Percentiles rank a stretch among this genome's conserved stretches.
Evolutionary conservation across 2,113 vertebrate species (phyloP).

Genomic region (Scolopax mira): DNA sequence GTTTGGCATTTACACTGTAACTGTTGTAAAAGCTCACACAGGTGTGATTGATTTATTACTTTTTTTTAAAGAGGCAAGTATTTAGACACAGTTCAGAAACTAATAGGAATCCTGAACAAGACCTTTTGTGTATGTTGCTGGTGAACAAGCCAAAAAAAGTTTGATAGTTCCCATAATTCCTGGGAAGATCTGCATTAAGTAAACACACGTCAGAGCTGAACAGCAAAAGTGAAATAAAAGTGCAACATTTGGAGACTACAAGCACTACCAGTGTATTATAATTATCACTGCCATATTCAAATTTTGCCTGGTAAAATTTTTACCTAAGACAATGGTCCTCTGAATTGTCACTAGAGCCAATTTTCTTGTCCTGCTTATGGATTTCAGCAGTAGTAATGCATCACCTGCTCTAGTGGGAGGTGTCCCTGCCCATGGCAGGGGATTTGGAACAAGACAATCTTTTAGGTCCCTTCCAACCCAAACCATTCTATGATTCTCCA

Average conservation of each 20-base stretch:
- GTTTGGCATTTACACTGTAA: not conserved
- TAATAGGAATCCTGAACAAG: not conserved
- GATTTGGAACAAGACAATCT: too few species aligned
- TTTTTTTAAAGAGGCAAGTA: not conserved
- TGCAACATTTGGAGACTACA: fast-evolving
- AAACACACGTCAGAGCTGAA: not conserved
- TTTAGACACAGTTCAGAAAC: not conserved
- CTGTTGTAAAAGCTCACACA: not conserved
- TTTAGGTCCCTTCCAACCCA: too few species aligned
- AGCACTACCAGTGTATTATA: not conserved
- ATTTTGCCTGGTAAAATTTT: not conserved
- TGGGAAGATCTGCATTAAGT: not conserved
- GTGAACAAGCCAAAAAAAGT: not conserved
- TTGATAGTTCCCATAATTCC: not conserved
- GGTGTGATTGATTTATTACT: not conserved
- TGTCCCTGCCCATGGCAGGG: too few species aligned
- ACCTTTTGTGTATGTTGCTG: not conserved
- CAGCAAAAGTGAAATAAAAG: not conserved
- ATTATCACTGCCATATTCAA: not conserved
- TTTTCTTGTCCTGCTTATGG: not conserved
- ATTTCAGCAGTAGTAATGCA: not conserved
- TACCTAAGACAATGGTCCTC: not conserved
- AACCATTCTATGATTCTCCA: not conserved
- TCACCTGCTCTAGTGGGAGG: not conserved
- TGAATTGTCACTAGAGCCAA: not conserved